Evolutionary conservation across 2,888 invertebrate genomes (phyloP), one percentile per base, ranked within the genome.

Genomic region (Agriopis marginaria): DNA sequence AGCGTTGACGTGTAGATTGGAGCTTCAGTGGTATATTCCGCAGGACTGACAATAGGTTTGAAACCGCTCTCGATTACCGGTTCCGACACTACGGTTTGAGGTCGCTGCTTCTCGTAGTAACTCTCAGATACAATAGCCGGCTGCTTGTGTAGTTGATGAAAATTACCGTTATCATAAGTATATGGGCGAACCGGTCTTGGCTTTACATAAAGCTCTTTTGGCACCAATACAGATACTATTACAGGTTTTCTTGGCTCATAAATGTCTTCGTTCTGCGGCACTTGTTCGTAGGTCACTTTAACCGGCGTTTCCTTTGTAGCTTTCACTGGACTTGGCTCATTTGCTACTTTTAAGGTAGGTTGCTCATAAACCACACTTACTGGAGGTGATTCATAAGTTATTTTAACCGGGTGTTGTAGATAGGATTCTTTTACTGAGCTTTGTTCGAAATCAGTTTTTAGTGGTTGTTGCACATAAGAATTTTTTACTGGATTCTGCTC

Each of bases 41-140:
- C 77, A 62, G 82, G 79, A 59, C 79, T 80, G 4, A 85, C 72
- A 63, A 94, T 91, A 14, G 94, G 94, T 71, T 87, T 88, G 75
- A 94, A 94, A 2, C 94, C 94, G 70, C 87, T 84, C 75, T 93
- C 89, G 53, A 91, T 78, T 11, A 87, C 71, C 7, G 92, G 91
- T 72, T 88, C 82, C n/a, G 81, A 74, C 23, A 81, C 59, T 49
- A 76, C 71, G 23, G 77, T 63, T 56, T 73, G 79, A 14, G 84
- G 84, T 49, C 82, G 85, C 75, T 85, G 85, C 72, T 89, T 90
- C 75, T 93, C 92, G 67, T 89, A 93, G 78, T 93, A 93, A 78
- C 80, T 88, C 80, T 93, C 92, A 23, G 92, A 90, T 71, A 91
- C 83, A 47, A 88, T 89, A 10, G 82, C 72, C 7, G 92, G 90